phyloP scores from a whole-genome alignment of 2,888 invertebrate species.

The Epiblema foenella region DNA sequence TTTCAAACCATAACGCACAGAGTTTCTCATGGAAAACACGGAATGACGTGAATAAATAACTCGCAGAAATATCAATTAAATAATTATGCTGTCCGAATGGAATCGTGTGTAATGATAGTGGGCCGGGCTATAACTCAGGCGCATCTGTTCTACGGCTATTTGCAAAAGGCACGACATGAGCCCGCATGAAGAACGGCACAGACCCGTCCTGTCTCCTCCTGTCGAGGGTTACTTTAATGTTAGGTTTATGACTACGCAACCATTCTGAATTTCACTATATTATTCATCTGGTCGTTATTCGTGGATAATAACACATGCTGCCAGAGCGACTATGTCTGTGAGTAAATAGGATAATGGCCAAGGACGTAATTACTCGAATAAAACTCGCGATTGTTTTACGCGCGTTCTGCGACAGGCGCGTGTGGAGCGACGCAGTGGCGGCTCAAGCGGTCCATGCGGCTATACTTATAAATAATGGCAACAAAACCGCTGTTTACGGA shows the following conservation, averaged over 20 bases:
- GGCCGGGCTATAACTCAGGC: constrained; percentile 82
- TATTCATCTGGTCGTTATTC: constrained; percentile 42
- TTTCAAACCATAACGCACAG: constrained; percentile 69
- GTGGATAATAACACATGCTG: constrained; percentile 39
- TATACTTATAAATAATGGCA: constrained; percentile 56
- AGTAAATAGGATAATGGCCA: constrained; percentile 32
- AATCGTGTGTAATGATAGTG: constrained; percentile 86
- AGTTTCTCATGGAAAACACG: constrained; percentile 76
- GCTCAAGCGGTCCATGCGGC: constrained; percentile 58
- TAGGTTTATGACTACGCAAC: constrained; percentile 47
- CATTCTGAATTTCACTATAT: constrained; percentile 43
- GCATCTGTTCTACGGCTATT: constrained; percentile 84
- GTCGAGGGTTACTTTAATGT: constrained; percentile 46
- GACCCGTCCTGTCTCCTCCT: constrained; percentile 37
- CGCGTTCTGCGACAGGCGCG: constrained; percentile 40
- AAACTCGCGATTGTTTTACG: constrained; percentile 39
- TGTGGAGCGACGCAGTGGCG: constrained; percentile 18
- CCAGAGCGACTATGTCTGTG: constrained; percentile 25
- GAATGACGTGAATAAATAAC: constrained; percentile 85
- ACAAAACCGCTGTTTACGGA: constrained; percentile 68
- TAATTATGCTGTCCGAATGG: constrained; percentile 86
- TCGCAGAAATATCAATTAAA: constrained; percentile 86
- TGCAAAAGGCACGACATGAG: constrained; percentile 81
- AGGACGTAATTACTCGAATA: constrained; percentile 32
- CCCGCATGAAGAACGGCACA: constrained; percentile 46